Evolutionary conservation across 2,888 invertebrate genomes (phyloP), one percentile per base, ranked within the genome.

Genomic region (Drosophila gaucha): DNA sequence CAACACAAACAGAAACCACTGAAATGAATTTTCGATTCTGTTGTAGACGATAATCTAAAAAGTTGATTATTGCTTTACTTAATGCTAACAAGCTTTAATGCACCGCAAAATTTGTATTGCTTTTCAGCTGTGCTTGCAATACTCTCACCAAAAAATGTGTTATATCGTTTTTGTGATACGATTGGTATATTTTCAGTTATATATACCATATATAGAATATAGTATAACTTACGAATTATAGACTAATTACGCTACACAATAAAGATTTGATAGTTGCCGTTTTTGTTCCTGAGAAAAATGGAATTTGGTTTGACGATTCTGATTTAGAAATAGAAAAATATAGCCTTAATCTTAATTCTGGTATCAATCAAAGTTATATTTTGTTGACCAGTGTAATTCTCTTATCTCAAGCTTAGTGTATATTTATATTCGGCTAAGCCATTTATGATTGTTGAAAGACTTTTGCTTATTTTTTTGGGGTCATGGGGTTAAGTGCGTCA

Each of bases 401-500:
- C 14, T 20, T 22, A 6, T 2, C 12, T 5, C 10, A 6, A 20
- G 4, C 10, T 6, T 18, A 50, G 50, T 38, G 50, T 50, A 50
- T 28, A 6, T 50, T 28, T 8, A 50, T 12, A n/a, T 36, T 28
- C 36, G 50, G 10, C 18, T 50, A 38, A 20, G n/a, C 1, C n/a
- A 16, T 50, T 6, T 8, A n/a, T 50, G 28, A 50, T 28, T 36
- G 36, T 50, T 18, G n/a, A 10, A n/a, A 50, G 50, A 38, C 10
- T 50, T 38, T 18, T 20, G 24, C 16, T 16, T 24, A 16, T 12
- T 16, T 8, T 35, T 16, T 26, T 41, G 35, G 12, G 35, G 14
- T 36, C n/a, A 33, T 30, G 38, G 20, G 38, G 28, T 14, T 51
- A 14, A 14, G 30, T 31, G 38, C 22, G 12, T 43, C 54, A 16